Evolutionary conservation across 2,888 invertebrate genomes (phyloP), one percentile per base, ranked within the genome.

Genomic region (Griposia aprilina): DNA sequence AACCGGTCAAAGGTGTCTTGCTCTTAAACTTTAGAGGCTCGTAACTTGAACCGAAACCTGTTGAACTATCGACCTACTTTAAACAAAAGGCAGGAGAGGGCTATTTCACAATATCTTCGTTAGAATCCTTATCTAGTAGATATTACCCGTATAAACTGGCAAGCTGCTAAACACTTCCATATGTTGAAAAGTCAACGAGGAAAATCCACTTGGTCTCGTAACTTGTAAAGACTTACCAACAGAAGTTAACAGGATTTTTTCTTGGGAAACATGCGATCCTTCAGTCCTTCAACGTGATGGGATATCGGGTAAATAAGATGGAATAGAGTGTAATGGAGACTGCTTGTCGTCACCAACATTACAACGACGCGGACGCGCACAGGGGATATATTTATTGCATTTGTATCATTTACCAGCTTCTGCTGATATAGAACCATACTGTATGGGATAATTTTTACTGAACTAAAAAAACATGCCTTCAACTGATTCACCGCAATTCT

Each of bases 31-130:
- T 84, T 41, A 57, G 63, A 75, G 65, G 48, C 57, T 82, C 71
- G 30, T 74, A 76, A 78, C 72, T 75, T 41, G 26, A 62, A 68
- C 74, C 52, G 30, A 71, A 73, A 80, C 83, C 80, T 86, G 88
- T 88, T 86, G 83, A 83, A 88, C 82, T 79, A 81, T 78, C 69
- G 63, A 76, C 74, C 73, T 87, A 79, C 52, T 75, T 66, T 75
- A 78, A 78, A 88, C 62, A 78, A 83, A 70, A 76, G 52, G 45
- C 50, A 41, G 13, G 20, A 41, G 59, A 66, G 36, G 36, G 52
- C 63, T 55, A 70, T 74, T 30, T 62, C 69, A 13, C 11, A 59
- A 66, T 63, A 50, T 76, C 81, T 70, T 76, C 71, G 15, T 57
- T 52, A 52, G 55, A 67, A 55, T 59, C 30, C 41, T 15, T 74